These are phyloP conservation scores for Neomicropteryx cornuta DNA, from an alignment of 1,140 invertebrate species.

Conservation along the genomic window DNA sequence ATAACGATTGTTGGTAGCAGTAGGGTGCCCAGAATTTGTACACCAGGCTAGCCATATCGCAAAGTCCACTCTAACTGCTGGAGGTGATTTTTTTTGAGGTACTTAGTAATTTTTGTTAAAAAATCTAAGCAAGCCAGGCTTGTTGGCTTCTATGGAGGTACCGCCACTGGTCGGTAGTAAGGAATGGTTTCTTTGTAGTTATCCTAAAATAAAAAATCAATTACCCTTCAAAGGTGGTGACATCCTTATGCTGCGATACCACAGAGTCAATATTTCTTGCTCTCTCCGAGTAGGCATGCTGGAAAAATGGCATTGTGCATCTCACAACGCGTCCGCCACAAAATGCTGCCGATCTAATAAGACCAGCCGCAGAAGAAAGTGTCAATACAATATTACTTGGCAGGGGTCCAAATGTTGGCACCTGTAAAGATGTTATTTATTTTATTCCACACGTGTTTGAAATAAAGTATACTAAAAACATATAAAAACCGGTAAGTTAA, in stretches of 20 bases:
- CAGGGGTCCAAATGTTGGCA: conserved; percentile 91
- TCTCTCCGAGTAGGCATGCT: conserved; percentile 90
- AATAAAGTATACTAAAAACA: not conserved
- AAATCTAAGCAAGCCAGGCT: too few species aligned
- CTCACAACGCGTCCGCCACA: conserved; percentile 87
- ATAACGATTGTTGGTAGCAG: not conserved
- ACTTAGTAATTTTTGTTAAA: too few species aligned
- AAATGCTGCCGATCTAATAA: conserved; percentile 85
- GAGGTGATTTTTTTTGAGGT: too few species aligned
- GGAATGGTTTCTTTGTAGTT: conserved; percentile 16
- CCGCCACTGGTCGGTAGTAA: not conserved
- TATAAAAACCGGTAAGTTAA: not conserved
- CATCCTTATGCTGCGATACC: conserved; percentile 79
- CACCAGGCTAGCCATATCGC: not conserved
- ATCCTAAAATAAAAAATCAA: conserved; percentile 17
- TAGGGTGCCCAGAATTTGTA: not conserved
- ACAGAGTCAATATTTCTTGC: conserved; percentile 77
- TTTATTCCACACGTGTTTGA: not conserved
- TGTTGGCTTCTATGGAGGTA: too few species aligned
- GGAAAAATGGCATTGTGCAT: conserved; percentile 76
- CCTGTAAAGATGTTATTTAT: conserved; percentile 37
- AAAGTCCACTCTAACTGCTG: not conserved
- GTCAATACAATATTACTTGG: conserved; percentile 94
- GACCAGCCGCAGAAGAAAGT: conserved; percentile 71
- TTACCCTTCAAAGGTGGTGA: conserved; percentile 88